These are phyloP conservation scores for Ctenopoma kingsleyae DNA, from an alignment of 2,797 vertebrate species.

Conservation along the genomic window DNA sequence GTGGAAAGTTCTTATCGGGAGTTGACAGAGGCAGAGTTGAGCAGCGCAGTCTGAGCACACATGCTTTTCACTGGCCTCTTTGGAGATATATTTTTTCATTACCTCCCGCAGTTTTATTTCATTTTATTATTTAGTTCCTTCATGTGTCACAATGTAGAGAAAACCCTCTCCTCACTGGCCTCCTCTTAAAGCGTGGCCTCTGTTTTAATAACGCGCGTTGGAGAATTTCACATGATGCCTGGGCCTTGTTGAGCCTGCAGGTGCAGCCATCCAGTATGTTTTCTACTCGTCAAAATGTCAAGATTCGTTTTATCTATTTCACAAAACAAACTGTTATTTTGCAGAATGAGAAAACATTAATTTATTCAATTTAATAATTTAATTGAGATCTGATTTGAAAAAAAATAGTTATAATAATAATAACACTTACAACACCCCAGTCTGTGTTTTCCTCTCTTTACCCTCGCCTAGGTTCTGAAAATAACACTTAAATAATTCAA, in stretches of 20 bases:
- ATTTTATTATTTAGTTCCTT: slow-evolving; percentile 6
- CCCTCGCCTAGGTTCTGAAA: slow-evolving; percentile 59
- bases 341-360: slow-evolving; percentile 41
- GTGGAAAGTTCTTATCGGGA: slow-evolving; percentile 62
- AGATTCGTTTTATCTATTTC: slow-evolving; percentile 52
- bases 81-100: slow-evolving; percentile 3
- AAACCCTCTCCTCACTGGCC: slow-evolving; percentile 7
- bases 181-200: slow-evolving; percentile 27
- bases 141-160: slow-evolving; percentile 18
- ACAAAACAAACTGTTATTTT: slow-evolving; percentile 45
- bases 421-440: slow-evolving; percentile 43
- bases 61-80: slow-evolving; percentile 24
- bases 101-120: background rate
- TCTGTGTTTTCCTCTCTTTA: slow-evolving; percentile 35
- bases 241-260: slow-evolving; percentile 52
- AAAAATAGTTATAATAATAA: slow-evolving; percentile 19
- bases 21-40: slow-evolving; percentile 19
- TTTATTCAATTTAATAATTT: slow-evolving; percentile 46
- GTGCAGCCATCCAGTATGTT: slow-evolving; percentile 51
- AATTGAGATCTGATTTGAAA: slow-evolving; percentile 56
- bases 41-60: slow-evolving; percentile 26
- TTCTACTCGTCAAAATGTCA: slow-evolving; percentile 47
- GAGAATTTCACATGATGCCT: slow-evolving; percentile 34
- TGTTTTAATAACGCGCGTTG: slow-evolving; percentile 27
- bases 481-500: slow-evolving; percentile 84